Evolutionary conservation across 2,797 vertebrate species (phyloP).

Genomic region (Triplophysa bombifrons): DNA sequence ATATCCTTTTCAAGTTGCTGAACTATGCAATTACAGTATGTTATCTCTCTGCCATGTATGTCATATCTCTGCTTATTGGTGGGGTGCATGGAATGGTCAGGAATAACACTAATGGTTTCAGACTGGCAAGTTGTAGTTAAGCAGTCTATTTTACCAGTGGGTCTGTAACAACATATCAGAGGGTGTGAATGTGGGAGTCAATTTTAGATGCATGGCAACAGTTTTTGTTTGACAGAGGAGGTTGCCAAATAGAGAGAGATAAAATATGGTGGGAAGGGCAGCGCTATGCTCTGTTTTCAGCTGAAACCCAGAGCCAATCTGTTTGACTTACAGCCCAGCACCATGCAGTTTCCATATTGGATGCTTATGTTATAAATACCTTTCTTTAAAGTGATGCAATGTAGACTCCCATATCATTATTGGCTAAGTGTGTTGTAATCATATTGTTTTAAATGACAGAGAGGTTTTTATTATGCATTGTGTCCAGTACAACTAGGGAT

Average conservation of each 20-base stretch:
- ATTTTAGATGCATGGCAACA: conserved; percentile 31
- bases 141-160: not conserved
- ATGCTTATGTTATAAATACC: not conserved
- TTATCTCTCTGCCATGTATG: not conserved
- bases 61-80: conserved; percentile 2
- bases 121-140: conserved; percentile 20
- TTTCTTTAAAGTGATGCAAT: not conserved
- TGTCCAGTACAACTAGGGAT: too few species aligned
- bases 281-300: not conserved
- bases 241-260: conserved; percentile 14
- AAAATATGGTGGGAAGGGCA: conserved; percentile 1
- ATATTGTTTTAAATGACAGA: not conserved
- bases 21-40: not conserved
- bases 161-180: conserved; percentile 21
- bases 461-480: too few species aligned
- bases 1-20: conserved; percentile 89
- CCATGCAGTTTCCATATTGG: conserved; percentile 3
- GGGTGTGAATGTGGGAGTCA: conserved; percentile 27
- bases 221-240: conserved; percentile 12
- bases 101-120: conserved; percentile 6
- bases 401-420: not conserved
- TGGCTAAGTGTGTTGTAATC: not conserved
- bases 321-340: not conserved
- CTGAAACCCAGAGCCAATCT: not conserved
- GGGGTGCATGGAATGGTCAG: conserved; percentile 3